Evolutionary conservation across 2,113 vertebrate species (phyloP).

Genomic region (Scalopus aquaticus): DNA sequence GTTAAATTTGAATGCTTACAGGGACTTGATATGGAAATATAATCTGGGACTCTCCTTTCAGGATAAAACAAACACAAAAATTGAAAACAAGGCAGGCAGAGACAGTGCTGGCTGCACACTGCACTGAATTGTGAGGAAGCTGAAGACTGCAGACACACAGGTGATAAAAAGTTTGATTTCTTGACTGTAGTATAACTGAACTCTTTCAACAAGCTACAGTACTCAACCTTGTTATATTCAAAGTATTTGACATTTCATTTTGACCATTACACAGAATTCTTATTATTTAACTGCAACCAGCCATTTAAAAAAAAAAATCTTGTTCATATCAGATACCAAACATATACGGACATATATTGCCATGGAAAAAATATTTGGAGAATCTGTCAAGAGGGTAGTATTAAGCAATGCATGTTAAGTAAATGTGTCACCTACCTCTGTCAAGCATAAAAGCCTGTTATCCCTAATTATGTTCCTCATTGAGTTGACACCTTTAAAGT

Average conservation of each 20-base stretch:
- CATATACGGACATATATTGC: not conserved
- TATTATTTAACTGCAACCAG: not conserved
- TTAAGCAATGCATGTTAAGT: slow-evolving; percentile 3
- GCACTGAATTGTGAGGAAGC: slow-evolving; percentile 46
- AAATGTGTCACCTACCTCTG: not conserved
- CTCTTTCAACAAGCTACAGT: not conserved
- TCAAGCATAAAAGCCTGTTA: slow-evolving; percentile 21
- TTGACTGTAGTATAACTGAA: not conserved
- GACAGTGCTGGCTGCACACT: slow-evolving; percentile 47
- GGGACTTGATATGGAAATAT: slow-evolving; percentile 68
- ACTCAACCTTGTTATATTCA: not conserved
- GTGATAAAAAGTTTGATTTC: slow-evolving; percentile 41
- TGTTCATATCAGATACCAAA: slow-evolving; percentile 8
- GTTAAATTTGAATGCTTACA: slow-evolving; percentile 74
- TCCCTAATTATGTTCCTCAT: slow-evolving; percentile 27
- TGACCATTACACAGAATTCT: not conserved
- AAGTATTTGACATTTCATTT: not conserved
- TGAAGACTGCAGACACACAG: slow-evolving; percentile 31
- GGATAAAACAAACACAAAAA: slow-evolving; percentile 45
- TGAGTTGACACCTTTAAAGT: not conserved
- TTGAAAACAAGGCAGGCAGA: slow-evolving; percentile 66
- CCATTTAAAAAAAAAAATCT: not conserved
- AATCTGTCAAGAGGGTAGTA: slow-evolving; percentile 12
- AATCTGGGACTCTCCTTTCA: slow-evolving; percentile 60
- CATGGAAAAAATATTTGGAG: not conserved